Base-by-base conservation (phyloP, 2,113 vertebrate genomes). In the Myocastor coypus region DNA sequence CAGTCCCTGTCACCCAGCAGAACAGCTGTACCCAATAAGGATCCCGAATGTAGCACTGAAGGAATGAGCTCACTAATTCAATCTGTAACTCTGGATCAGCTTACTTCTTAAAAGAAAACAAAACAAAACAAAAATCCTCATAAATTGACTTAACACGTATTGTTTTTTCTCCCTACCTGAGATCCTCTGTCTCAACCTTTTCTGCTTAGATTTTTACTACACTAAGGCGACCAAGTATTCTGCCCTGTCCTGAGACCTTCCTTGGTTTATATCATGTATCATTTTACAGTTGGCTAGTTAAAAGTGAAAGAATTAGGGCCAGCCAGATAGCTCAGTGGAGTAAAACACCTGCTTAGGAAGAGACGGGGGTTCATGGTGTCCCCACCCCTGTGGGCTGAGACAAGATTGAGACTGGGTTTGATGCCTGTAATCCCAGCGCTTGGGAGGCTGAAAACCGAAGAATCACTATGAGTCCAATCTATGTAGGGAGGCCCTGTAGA, bases 41-140 rank as follows among this genome's bases (percentile, higher is more conserved):
- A 63, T 42, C 14, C 17, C 83, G 42, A 7, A 73, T n/a, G 69
- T 22, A 13, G 8, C 68, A 28, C 86, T 91, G 73, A 94, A 88
- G 59, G 63, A 63, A 24, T 55, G 32, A 85, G 95, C 26, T 77
- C 24, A 50, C 30, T 91, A 52, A 89, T 46, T 91, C 52, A 59
- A 86, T 50, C 40, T 40, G 17, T 61, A 83, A 73, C 13, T 86
- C n/a, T 94, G 28, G 22, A 71, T 61, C 63, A 86, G 28, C 63
- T 92, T 88, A 86, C 37, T 93, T 22, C 64, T 83, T 83, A 91
- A 66, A 24, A 89, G 50, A 55, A 71, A 84, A 95, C 63, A 89
- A 94, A 94, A 59, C 3, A 14, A 2, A 57, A 57, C 1, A 94
- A 66, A 73, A 61, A 26, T 20, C 14, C 40, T 69, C 57, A 57